These are phyloP conservation scores for Temnothorax unifasciatus DNA, from an alignment of 2,888 invertebrate genomes.

Conservation along the genomic window DNA sequence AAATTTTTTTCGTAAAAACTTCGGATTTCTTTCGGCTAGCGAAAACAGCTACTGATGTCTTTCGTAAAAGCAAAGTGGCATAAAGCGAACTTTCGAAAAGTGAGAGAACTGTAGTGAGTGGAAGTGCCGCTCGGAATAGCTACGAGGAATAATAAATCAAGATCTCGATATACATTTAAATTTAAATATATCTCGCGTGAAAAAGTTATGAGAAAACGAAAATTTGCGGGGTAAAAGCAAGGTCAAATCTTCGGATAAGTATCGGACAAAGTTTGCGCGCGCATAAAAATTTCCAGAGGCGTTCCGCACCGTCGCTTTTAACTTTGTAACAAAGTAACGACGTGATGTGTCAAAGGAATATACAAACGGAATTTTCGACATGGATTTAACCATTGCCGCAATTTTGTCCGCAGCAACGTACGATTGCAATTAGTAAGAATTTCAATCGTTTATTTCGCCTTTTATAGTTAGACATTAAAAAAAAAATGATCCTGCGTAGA, in stretches of 20 bases:
- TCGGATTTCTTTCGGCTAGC: too few relatives aligned
- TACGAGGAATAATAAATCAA: neutral
- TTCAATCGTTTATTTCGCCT: neutral
- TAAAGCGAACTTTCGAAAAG: too few relatives aligned
- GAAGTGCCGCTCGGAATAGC: neutral
- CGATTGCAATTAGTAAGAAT: neutral
- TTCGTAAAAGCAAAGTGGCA: too few relatives aligned
- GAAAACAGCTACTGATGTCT: too few relatives aligned
- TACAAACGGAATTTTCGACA: conserved; percentile 28
- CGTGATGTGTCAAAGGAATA: neutral
- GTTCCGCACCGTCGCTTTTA: conserved; percentile 11
- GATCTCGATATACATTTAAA: conserved; percentile 25
- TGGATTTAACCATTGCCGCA: neutral
- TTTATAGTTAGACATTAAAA: neutral
- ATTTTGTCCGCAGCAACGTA: neutral
- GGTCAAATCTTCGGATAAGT: conserved; percentile 14
- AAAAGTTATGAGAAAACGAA: conserved; percentile 5
- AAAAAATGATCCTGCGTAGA: neutral
- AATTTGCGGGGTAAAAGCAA: conserved; percentile 11
- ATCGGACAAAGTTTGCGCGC: conserved; percentile 13
- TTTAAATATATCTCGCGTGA: conserved; percentile 29
- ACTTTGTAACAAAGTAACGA: conserved; percentile 28
- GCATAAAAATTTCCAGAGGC: conserved; percentile 19
- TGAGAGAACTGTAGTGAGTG: neutral
- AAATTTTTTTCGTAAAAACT: too few relatives aligned